Evolutionary conservation across 2,888 invertebrate species (phyloP).

Genomic region (Aplocera efformata): DNA sequence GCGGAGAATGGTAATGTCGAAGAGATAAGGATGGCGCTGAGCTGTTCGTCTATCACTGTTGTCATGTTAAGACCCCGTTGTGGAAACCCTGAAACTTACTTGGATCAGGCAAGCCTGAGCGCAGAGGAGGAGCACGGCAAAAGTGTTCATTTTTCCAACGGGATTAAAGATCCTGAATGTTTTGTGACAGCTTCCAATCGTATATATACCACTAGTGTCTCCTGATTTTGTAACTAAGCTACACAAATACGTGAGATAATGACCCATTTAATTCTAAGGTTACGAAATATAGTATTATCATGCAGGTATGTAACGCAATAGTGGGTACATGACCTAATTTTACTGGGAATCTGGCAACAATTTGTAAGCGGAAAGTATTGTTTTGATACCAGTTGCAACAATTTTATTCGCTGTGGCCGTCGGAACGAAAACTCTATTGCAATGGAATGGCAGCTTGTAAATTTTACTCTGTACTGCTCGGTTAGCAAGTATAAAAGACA

Average conservation of each 20-base stretch:
- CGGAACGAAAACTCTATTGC: no score
- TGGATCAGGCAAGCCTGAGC: constrained; percentile 27
- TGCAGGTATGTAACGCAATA: background rate
- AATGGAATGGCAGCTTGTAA: no score
- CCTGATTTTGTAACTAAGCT: constrained; percentile 1
- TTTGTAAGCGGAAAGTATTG: background rate
- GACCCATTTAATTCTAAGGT: constrained; percentile 2
- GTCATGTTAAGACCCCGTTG: no score
- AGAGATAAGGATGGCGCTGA: no score
- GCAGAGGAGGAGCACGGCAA: constrained; percentile 27
- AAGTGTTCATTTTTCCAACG: constrained; percentile 12
- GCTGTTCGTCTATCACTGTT: no score
- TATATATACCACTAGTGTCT: constrained; percentile 4
- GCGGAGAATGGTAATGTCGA: no score
- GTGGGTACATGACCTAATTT: background rate
- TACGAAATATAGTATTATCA: constrained; percentile 6
- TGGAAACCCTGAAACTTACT: constrained; percentile 16
- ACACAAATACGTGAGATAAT: constrained; percentile 11
- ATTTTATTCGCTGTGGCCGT: no score
- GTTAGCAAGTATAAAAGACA: no score
- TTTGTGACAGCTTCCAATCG: background rate
- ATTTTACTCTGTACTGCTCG: no score
- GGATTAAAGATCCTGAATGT: constrained; percentile 9
- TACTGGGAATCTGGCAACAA: background rate
- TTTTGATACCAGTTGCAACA: no score